A percentile compares a stretch with the other conserved stretches of the same genome.
Evolutionary conservation across 2,113 vertebrate species (phyloP).

Genomic region (Sylvietta virens): DNA sequence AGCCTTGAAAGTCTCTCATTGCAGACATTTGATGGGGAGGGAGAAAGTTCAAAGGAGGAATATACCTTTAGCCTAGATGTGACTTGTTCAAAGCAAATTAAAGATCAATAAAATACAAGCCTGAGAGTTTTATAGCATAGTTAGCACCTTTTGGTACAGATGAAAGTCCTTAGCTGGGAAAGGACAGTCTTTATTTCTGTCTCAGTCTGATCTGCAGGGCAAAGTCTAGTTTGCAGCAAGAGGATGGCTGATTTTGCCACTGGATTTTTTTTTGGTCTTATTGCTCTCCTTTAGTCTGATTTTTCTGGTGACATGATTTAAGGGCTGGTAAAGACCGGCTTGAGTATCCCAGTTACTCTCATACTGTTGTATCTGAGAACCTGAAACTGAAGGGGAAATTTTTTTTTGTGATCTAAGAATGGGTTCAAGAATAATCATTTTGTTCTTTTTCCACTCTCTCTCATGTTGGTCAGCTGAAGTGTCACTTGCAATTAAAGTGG

Average conservation of each 20-base stretch:
- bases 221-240: background rate
- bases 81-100: background rate
- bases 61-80: background rate
- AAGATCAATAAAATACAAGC: background rate
- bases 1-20: background rate
- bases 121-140: background rate
- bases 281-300: background rate
- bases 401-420: background rate
- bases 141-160: background rate
- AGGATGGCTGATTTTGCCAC: background rate
- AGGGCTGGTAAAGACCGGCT: background rate
- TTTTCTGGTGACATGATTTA: background rate
- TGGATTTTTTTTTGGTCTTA: background rate
- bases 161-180: background rate
- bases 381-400: background rate
- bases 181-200: background rate
- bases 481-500: background rate
- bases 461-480: background rate
- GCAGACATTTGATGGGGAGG: background rate
- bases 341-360: background rate
- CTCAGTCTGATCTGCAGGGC: background rate
- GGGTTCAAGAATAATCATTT: background rate
- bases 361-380: background rate
- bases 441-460: background rate
- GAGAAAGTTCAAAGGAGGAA: background rate